A percentile compares a stretch with the other conserved stretches of the same genome.
Evolutionary conservation across 2,797 vertebrate genomes (phyloP).

Genomic region (Phoxinus dragarum): DNA sequence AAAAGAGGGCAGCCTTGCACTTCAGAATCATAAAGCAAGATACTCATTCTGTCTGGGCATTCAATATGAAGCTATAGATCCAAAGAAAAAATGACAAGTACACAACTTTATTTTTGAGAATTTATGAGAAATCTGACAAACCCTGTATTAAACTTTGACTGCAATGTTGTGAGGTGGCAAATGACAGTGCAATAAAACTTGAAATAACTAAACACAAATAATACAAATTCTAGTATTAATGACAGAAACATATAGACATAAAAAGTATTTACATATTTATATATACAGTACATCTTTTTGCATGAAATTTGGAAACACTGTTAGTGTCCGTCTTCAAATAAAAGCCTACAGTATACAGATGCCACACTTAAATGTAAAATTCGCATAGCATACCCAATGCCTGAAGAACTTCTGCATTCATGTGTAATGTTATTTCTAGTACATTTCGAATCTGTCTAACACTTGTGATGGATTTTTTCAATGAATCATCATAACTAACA

Average conservation of each 20-base stretch:
- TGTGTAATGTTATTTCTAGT: background rate
- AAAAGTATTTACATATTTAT: slow-evolving; percentile 55
- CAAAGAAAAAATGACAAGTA: background rate
- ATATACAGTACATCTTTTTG: slow-evolving; percentile 23
- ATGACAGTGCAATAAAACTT: slow-evolving; percentile 2
- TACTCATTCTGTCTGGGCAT: background rate
- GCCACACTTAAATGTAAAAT: background rate
- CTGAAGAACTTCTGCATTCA: background rate
- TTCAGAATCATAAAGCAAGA: background rate
- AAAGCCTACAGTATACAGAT: background rate
- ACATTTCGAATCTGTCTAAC: background rate
- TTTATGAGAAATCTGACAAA: background rate
- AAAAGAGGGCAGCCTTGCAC: slow-evolving; percentile 32
- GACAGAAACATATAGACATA: slow-evolving; percentile 28
- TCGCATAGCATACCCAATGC: background rate
- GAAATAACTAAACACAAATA: slow-evolving; percentile 2
- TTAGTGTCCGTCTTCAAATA: slow-evolving; percentile 17
- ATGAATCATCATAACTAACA: no score
- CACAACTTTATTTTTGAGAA: background rate
- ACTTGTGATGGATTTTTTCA: no score
- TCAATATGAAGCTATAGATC: background rate
- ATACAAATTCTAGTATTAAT: slow-evolving; percentile 9
- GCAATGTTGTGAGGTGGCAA: background rate
- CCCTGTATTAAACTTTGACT: background rate
- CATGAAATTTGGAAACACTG: slow-evolving; percentile 8